phyloP scores from a whole-genome alignment of 2,888 invertebrate species.

The Rhabditoides inermis region DNA sequence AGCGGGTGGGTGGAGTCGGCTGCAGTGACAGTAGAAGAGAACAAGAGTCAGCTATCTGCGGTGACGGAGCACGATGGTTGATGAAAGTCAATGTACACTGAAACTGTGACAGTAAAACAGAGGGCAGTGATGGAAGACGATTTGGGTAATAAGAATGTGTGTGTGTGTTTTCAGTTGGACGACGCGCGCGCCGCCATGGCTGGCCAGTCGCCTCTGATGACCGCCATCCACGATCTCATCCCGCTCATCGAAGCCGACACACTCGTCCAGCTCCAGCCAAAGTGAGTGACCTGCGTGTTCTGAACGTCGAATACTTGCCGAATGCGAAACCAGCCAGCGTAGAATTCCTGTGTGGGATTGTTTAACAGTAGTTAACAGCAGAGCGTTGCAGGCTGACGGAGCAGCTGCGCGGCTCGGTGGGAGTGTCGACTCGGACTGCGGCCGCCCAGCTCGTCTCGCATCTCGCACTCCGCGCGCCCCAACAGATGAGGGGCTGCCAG shows the following conservation, averaged over 20 bases:
- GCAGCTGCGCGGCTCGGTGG: constrained; percentile 25
- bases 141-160: no score
- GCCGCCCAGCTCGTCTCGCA: constrained; percentile 28
- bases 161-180: constrained; percentile 62
- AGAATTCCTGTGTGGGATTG: not conserved
- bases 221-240: constrained; percentile 22
- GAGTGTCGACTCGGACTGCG: constrained; percentile 25
- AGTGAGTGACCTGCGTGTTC: not conserved
- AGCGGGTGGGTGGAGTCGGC: constrained; percentile 58
- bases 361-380: no score
- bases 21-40: not conserved
- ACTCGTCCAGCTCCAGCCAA: not conserved
- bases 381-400: constrained; percentile 21
- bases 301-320: not conserved
- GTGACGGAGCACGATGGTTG: not conserved
- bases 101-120: no score
- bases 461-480: constrained; percentile 26
- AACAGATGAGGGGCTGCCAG: constrained; percentile 20
- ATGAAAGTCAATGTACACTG: no score
- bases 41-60: not conserved
- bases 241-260: constrained; percentile 16
- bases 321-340: no score
- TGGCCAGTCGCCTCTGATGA: constrained; percentile 69
- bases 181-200: constrained; percentile 72
- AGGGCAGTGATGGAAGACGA: no score